Conservation (phyloP, 2,888 invertebrate genomes). For the Coelinius sp. region DNA sequence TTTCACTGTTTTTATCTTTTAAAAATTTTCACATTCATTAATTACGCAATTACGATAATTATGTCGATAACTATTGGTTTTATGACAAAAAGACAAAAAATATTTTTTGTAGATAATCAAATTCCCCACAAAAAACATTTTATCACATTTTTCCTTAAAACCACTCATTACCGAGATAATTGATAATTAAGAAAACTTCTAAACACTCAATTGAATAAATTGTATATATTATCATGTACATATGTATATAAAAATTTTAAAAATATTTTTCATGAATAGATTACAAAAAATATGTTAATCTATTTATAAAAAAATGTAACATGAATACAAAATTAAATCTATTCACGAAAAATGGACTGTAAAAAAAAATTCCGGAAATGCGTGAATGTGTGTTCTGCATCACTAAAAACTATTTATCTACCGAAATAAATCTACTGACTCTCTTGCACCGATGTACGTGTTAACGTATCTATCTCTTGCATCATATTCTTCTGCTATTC, state of each 20-base stretch:
- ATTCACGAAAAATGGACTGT: neutral
- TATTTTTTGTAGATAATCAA: no score
- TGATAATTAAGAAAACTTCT: no score
- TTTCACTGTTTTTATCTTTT: neutral
- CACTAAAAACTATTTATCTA: neutral
- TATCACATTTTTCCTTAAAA: no score
- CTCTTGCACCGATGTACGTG: constrained; percentile 6
- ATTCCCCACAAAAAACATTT: no score
- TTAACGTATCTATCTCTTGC: constrained; percentile 2
- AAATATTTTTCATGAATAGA: neutral
- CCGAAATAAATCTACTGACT: neutral
- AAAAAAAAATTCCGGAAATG: neutral
- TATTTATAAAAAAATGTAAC: neutral
- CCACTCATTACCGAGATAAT: no score
- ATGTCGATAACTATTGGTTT: no score
- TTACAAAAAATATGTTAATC: neutral
- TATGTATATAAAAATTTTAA: neutral
- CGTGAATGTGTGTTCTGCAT: neutral
- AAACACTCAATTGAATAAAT: neutral
- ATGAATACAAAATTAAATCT: neutral
- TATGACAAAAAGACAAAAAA: no score
- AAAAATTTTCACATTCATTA: no score
- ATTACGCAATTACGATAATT: no score
- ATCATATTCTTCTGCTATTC: constrained; percentile 5
- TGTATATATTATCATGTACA: constrained; percentile 6